Evolutionary conservation across 2,113 vertebrate species (phyloP), one percentile per base, ranked within the genome.

Genomic region (Numenius arquata): DNA sequence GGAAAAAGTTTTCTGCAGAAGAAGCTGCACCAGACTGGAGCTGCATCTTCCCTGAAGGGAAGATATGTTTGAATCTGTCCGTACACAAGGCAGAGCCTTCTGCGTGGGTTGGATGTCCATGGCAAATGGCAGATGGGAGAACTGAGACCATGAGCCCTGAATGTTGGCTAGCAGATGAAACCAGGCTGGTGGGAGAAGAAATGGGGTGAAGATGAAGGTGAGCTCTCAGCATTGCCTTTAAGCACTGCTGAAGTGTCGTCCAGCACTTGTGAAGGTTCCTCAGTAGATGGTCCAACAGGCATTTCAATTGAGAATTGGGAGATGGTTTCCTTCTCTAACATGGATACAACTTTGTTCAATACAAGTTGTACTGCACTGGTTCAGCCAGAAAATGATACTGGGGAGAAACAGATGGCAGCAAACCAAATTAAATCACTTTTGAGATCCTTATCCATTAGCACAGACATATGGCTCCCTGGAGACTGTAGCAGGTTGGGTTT

Each of bases 391-490:
- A 65, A 12, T 9, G 0, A 19, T 58, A 53, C 40, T n/a, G 34
- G 32, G 36, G 14, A 50, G 50, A 93, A 90, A 74, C 82, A 96
- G 90, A 74, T 86, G 88, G 62, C 68, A 77, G 72, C 41, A 77
- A 90, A 93, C 50, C 85, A 95, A 86, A 97, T 89, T 52, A 89
- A 92, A 76, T 88, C 50, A 77, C 80, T 93, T 80, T n/a, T 34
- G 84, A 80, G 56, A 47, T 74, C 90, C 63, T 74, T 71, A 84
- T 29, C 90, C 52, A 58, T 90, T 77, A 92, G 38, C 59, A 71
- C 63, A 95, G 83, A 62, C 32, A 63, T 55, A 62, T 40, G 62
- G 68, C 38, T 66, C 83, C 75, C 63, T 70, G 55, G 22, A 77
- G 79, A 58, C 25, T 30, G 47, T 8, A 67, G 22, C 26, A 84